Evolutionary conservation across 2,797 vertebrate genomes (phyloP).

Genomic region (Anabacerthia variegaticeps): DNA sequence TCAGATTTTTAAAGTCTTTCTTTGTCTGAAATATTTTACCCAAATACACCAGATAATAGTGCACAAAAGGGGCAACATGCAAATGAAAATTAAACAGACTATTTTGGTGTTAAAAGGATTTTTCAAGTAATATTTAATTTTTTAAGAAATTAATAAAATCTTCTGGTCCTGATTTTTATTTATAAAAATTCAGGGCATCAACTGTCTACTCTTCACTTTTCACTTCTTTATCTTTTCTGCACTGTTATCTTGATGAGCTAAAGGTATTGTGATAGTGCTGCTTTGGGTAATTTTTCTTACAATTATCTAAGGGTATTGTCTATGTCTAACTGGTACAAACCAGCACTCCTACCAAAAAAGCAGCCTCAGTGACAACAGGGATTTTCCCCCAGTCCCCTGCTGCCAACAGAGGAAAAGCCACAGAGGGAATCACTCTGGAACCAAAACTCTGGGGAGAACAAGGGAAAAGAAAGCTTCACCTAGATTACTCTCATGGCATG

Average conservation of each 20-base stretch:
- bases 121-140: neutral
- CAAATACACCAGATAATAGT: neutral
- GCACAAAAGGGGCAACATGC: neutral
- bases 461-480: neutral
- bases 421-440: accelerated
- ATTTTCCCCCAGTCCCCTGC: neutral
- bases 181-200: neutral
- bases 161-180: neutral
- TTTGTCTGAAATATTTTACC: neutral
- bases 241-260: neutral
- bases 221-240: neutral
- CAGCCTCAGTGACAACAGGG: neutral
- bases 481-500: accelerated
- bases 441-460: neutral
- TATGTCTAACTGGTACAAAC: neutral
- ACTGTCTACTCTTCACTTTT: neutral
- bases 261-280: neutral
- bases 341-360: neutral
- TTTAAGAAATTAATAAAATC: neutral
- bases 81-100: neutral
- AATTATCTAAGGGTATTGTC: neutral
- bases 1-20: neutral
- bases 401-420: accelerated
- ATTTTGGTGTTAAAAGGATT: neutral
- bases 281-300: neutral